Conservation (phyloP, 2,113 vertebrate species). For the zebrafish (Danio rerio) region GRCz12tu NC_133181.1:38526001-38526500, state of each 20-base stretch:
- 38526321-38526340: conserved; percentile 35
- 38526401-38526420: conserved; percentile 69
- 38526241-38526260: not conserved
- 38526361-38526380: conserved; percentile 63
- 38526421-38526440: conserved; percentile 81
- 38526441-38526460: conserved; percentile 77
- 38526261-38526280: conserved; percentile 34
- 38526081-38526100: too few relatives aligned
- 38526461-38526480: conserved; percentile 79
- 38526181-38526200: not conserved
- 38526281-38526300: conserved; percentile 17
- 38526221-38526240: not conserved
- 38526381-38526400: conserved; percentile 75
- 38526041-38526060: too few relatives aligned
- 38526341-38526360: conserved; percentile 25
- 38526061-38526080: too few relatives aligned
- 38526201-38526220: not conserved
- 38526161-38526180: too few relatives aligned
- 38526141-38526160: too few relatives aligned
- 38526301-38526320: conserved; percentile 33
- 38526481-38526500: conserved; percentile 72
- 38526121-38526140: too few relatives aligned
- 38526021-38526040: too few relatives aligned
- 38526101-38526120: too few relatives aligned
- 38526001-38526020: too few relatives aligned